Evolutionary conservation across 2,797 vertebrate species (phyloP), one percentile per base, ranked within the genome.

Genomic region (Anisognathus igniventris): DNA sequence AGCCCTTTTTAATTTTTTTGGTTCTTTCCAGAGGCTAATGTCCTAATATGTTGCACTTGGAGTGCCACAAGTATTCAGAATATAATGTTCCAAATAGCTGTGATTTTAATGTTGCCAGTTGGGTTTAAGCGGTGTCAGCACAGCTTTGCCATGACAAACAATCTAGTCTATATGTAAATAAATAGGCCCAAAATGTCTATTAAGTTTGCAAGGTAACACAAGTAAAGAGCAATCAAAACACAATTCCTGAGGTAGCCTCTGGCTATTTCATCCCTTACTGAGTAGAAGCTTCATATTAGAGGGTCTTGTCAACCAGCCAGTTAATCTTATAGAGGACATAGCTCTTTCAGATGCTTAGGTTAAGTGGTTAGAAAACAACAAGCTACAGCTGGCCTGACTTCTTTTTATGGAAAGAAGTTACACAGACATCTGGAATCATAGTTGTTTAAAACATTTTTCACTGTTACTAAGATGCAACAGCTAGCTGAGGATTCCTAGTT

Each of bases 81-180:
- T 62, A 44, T 31, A 9, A 24, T 60, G 56, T 77, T 93, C 35
- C 42, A 51, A 57, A 86, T 81, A 53, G 64, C n/a, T 77, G 12
- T 54, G 8, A 58, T 91, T 95, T 95, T 89, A 89, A 73, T 72
- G 18, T 65, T 86, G 42, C 61, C 40, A 50, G 9, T 53, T 96
- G 77, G 51, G 42, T 80, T 77, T 94, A 93, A 88, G 83, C 92
- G n/a, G 20, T 76, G 54, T 93, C 74, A 88, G 56, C 56, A 77
- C 42, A 80, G 60, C 56, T 82, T 95, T 70, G 31, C 54, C 25
- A 39, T 71, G 56, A 86, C 37, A 73, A 83, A 65, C 19, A 65
- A 39, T 64, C 23, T 77, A 78, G 40, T 60, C 61, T 62, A 22
- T 70, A 75, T 79, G 54, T 92, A 90, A 95, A 57, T 87, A 95